Percentiles rank a stretch among this genome's conserved stretches.
phyloP scores from a whole-genome alignment of 2,888 invertebrate genomes.

The Marronus borbonicus region DNA sequence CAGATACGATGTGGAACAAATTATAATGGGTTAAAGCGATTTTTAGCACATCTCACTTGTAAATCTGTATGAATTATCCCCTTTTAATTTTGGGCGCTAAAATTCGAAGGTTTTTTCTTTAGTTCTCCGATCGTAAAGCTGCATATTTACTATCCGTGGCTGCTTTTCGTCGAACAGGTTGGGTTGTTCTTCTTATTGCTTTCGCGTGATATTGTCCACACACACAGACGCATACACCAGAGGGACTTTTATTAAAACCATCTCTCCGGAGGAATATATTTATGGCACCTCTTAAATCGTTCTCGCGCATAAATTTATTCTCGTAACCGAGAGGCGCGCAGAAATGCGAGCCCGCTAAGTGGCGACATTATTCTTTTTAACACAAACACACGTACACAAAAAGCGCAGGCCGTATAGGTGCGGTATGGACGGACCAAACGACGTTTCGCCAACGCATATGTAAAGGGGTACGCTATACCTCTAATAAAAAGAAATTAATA shows the following conservation, averaged over 20 bases:
- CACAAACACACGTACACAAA: constrained; percentile 47
- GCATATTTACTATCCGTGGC: too few relatives aligned
- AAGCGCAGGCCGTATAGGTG: constrained; percentile 46
- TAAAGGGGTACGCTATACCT: background rate
- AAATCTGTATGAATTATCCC: too few relatives aligned
- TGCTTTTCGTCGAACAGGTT: too few relatives aligned
- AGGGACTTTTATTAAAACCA: constrained; percentile 36
- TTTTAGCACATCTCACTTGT: too few relatives aligned
- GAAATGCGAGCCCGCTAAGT: constrained; percentile 56
- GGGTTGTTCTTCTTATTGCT: background rate
- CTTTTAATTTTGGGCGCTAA: too few relatives aligned
- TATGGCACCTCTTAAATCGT: constrained; percentile 56
- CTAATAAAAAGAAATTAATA: constrained; percentile 57
- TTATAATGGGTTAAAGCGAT: too few relatives aligned
- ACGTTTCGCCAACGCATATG: background rate
- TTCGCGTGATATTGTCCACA: background rate
- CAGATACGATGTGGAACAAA: too few relatives aligned
- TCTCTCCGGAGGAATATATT: constrained; percentile 49
- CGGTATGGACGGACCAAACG: background rate
- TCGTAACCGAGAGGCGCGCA: constrained; percentile 56
- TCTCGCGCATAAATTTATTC: constrained; percentile 58
- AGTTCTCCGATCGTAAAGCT: too few relatives aligned
- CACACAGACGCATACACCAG: too few relatives aligned
- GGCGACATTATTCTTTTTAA: constrained; percentile 57
- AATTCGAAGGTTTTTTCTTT: too few relatives aligned